phyloP scores from a whole-genome alignment of 2,888 invertebrate species.

The Ernsta delagoae region DNA sequence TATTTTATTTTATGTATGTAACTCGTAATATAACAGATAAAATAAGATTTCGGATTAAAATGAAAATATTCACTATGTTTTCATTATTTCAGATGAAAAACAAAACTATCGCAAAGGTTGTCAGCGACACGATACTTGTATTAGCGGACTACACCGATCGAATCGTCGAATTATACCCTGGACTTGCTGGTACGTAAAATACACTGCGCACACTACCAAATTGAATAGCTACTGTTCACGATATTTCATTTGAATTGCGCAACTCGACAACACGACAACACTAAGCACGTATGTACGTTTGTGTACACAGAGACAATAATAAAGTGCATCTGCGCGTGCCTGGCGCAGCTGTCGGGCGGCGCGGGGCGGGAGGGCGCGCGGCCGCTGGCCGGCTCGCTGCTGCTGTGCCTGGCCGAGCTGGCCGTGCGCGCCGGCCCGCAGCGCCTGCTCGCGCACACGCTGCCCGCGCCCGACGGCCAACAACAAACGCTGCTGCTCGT shows the following conservation, averaged over 20 bases:
- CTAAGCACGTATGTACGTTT: too few species aligned
- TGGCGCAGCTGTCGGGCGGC: constrained; percentile 75
- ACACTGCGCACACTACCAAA: too few species aligned
- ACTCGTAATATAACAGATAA: too few species aligned
- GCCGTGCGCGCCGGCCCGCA: constrained; percentile 92
- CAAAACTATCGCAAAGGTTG: constrained; percentile 92
- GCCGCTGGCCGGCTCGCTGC: constrained; percentile 90
- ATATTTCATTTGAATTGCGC: too few species aligned
- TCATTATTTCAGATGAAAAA: constrained; percentile 88
- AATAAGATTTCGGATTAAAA: too few species aligned
- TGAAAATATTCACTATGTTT: neutral
- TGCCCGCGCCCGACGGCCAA: constrained; percentile 67
- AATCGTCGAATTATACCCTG: constrained; percentile 89
- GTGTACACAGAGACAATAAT: constrained; percentile 81
- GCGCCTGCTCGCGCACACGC: constrained; percentile 79
- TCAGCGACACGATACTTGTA: constrained; percentile 91
- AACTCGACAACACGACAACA: too few species aligned
- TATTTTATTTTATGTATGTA: too few species aligned
- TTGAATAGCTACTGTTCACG: too few species aligned
- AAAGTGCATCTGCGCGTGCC: constrained; percentile 81
- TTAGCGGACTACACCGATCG: constrained; percentile 92
- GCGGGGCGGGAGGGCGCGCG: constrained; percentile 86
- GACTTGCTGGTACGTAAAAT: constrained; percentile 85
- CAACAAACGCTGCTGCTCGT: constrained; percentile 84
- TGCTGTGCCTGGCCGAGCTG: constrained; percentile 97